Conservation (phyloP, 1,140 invertebrate genomes). For the Drosophila mojavensis region DNA sequence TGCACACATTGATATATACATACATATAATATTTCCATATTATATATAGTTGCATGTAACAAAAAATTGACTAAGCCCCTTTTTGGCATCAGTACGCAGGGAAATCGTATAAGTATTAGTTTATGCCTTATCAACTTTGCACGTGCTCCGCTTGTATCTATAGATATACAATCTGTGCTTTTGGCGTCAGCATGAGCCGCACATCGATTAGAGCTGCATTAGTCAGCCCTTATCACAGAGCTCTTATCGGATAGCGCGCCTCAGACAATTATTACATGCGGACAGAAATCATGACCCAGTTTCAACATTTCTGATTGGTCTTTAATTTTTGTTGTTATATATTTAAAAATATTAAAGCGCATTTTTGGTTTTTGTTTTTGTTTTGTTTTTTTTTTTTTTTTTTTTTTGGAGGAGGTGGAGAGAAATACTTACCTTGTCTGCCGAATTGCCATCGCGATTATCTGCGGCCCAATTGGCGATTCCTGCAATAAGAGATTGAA, state of each 20-base stretch:
- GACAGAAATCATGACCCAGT: constrained; percentile 39
- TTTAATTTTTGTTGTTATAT: constrained; percentile 2
- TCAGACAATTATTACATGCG: constrained; percentile 18
- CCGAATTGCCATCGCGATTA: constrained; percentile 78
- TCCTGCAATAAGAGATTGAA: constrained; percentile 69
- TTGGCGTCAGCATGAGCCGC: not conserved
- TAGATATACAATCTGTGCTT: not conserved
- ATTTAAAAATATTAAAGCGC: not conserved
- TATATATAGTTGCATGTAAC: not conserved
- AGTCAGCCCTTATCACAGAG: constrained; percentile 36
- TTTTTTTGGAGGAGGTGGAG: not conserved
- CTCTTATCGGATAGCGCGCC: constrained; percentile 41
- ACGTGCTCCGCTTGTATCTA: not conserved
- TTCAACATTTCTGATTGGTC: not conserved
- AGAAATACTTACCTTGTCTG: constrained; percentile 80
- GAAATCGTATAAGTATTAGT: not conserved
- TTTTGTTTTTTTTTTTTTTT: not conserved
- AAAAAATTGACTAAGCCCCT: too few relatives aligned
- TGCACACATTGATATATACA: too few relatives aligned
- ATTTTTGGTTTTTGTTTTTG: not conserved
- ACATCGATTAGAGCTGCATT: constrained; percentile 63
- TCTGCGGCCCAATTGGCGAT: constrained; percentile 82
- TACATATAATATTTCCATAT: too few relatives aligned
- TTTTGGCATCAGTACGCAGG: not conserved
- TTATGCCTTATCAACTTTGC: not conserved